Evolutionary conservation across 2,113 vertebrate species (phyloP).

Genomic region (Craseonycteris thonglongyai): DNA sequence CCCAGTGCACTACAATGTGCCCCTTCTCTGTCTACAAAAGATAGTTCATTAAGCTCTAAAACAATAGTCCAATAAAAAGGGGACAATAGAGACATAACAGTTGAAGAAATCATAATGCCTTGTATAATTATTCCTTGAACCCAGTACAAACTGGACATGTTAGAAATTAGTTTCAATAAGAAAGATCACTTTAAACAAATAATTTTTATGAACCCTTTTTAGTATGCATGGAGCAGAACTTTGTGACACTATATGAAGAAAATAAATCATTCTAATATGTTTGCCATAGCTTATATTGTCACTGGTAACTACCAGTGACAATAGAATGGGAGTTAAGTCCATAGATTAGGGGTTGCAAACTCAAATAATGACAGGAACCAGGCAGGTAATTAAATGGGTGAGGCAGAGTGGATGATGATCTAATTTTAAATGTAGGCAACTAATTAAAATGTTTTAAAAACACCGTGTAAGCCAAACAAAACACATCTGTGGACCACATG

Average conservation of each 20-base stretch:
- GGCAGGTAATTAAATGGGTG: constrained; percentile 47
- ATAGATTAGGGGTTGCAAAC: background rate
- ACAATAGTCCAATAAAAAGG: background rate
- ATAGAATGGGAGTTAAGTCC: background rate
- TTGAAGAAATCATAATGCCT: background rate
- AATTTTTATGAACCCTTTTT: constrained; percentile 13
- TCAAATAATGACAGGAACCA: constrained; percentile 25
- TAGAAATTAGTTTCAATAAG: background rate
- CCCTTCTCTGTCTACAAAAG: background rate
- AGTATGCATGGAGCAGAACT: background rate
- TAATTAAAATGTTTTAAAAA: constrained; percentile 57
- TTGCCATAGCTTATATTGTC: constrained; percentile 29
- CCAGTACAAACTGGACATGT: background rate
- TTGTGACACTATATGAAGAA: background rate
- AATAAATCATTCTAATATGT: constrained; percentile 42
- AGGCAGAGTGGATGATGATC: background rate
- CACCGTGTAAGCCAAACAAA: constrained; percentile 42
- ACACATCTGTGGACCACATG: constrained; percentile 59
- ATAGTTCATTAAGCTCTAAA: constrained; percentile 37
- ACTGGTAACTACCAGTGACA: background rate
- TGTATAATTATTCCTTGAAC: constrained; percentile 43
- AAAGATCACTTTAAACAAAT: constrained; percentile 5
- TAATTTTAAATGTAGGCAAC: constrained; percentile 47
- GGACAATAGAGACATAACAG: constrained; percentile 27
- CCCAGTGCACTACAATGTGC: accelerated